Base-by-base conservation (phyloP, 2,888 invertebrate species). In the Phaonia tiefii region DNA sequence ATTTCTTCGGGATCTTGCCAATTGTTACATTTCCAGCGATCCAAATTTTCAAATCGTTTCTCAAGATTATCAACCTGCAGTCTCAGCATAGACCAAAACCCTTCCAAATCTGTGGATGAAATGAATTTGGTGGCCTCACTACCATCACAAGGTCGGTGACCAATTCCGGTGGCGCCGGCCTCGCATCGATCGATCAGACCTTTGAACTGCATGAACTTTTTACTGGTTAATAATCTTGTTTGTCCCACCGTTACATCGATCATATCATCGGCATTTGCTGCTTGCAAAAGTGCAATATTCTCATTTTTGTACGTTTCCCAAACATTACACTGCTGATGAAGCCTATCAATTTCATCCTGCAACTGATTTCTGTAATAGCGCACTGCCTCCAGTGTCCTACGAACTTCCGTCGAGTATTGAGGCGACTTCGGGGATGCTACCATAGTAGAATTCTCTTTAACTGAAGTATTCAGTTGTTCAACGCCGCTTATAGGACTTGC, bases 211-310 rank as follows among this genome's bases (percentile, higher is more conserved):
- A 93, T 91, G 84, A 96, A 94, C 87, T 96, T 96, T 86, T 95
- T 94, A 11, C 91, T 92, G 1, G 94, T 92, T 3, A 96, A 90
- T n/a, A 96, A 90, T 77, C 92, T 93, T 0, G 96, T 95, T 90
- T 96, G 96, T 0, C 96, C 96, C 74, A 95, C 92, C 0, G 95
- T 93, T 26, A 94, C 93, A 86, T 94, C 92, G 20, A 96, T 93
- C 88, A 92, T 90, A 83, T 92, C 92, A 3, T 87, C 86, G 20
- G 87, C 89, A 0, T 85, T 86, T 1, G 85, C 86, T 56, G 86
- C 84, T 79, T 92, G 91, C 0, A 92, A 87, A 2, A 86, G 80
- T 10, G 85, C 77, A n/a, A 85, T 79, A 70, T 90, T 84, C 3
- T 85, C 76, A 0, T 39, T 58, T 58, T 85, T 85, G 71, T 92